Percentiles rank a stretch among this genome's conserved stretches.
These are phyloP conservation scores for Trematocara stigmaticum DNA, from an alignment of 2,113 vertebrate species.

Conservation along the genomic window DNA sequence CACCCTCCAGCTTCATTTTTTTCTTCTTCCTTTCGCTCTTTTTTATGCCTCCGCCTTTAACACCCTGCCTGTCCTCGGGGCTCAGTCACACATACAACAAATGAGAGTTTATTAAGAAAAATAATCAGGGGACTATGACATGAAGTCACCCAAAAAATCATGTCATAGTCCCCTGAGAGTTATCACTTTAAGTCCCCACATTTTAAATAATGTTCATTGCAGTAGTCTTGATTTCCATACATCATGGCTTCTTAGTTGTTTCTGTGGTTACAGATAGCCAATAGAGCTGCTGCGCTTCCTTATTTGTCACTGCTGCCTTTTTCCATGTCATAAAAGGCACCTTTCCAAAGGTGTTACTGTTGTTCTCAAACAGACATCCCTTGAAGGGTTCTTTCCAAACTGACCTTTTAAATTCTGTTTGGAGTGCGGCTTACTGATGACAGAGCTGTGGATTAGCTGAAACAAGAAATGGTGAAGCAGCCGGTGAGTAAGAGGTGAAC, in stretches of 20 bases:
- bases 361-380: constrained; percentile 12
- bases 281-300: neutral
- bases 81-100: constrained; percentile 26
- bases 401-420: constrained; percentile 56
- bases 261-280: neutral
- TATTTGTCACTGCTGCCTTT: neutral
- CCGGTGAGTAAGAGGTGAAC: constrained; percentile 3
- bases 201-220: neutral
- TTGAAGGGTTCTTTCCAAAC: constrained; percentile 50
- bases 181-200: neutral
- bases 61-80: constrained; percentile 3
- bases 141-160: neutral
- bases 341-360: constrained; percentile 5
- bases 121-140: neutral
- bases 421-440: constrained; percentile 18
- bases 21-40: neutral
- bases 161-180: neutral
- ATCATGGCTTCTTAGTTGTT: neutral
- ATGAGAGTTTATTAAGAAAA: constrained; percentile 41
- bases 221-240: neutral
- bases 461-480: neutral
- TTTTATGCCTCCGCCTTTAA: constrained; percentile 14
- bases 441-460: neutral
- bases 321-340: neutral
- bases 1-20: neutral